These are phyloP conservation scores for Paraescarpia echinospica DNA, from an alignment of 1,140 invertebrate species.

Conservation along the genomic window DNA sequence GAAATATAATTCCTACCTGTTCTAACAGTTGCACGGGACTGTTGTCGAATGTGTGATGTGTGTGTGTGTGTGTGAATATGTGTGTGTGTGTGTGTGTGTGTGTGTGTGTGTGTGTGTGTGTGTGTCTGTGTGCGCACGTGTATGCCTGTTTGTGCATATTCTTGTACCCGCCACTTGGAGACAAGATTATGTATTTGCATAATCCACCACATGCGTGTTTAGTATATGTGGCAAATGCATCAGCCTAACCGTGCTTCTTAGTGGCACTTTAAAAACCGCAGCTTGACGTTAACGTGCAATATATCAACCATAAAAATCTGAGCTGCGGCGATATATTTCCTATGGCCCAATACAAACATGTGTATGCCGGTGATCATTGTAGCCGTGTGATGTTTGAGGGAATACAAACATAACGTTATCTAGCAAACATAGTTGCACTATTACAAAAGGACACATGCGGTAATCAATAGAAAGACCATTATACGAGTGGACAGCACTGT, in stretches of 20 bases:
- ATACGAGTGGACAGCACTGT: too few relatives aligned
- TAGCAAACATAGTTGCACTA: not conserved
- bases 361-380: not conserved
- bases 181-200: not conserved
- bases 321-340: not conserved
- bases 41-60: not conserved
- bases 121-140: not conserved
- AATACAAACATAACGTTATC: not conserved
- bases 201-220: not conserved
- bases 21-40: not conserved
- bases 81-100: not conserved
- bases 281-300: not conserved
- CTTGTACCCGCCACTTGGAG: not conserved
- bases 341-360: not conserved
- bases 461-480: too few relatives aligned
- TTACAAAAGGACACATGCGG: not conserved
- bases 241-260: not conserved
- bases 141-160: not conserved
- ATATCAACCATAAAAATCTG: not conserved
- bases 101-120: not conserved
- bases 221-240: not conserved
- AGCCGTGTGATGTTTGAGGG: not conserved
- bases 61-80: too few relatives aligned
- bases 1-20: not conserved
- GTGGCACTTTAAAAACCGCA: not conserved